Evolutionary conservation across 2,888 invertebrate species (phyloP), one percentile per base, ranked within the genome.

Genomic region (Hirtodrosophila cameraria): DNA sequence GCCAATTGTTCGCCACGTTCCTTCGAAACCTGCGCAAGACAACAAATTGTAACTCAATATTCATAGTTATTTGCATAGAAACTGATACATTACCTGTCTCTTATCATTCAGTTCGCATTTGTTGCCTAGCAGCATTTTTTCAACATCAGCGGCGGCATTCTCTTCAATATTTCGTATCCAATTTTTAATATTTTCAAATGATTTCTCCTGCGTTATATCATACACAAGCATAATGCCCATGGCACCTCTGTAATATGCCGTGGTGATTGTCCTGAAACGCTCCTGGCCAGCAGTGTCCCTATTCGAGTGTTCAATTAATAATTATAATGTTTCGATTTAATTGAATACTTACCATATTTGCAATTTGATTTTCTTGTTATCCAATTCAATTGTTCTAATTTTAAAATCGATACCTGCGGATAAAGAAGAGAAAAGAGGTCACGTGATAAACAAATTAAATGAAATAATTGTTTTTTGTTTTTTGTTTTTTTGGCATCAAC

Each of bases 211-310:
- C 85, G 99, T 99, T 80, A 99, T 99, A 92, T 99, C 99, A 91
- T 99, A 99, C 30, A 99, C 99, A 75, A 99, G 93, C 97, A 99
- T 98, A 80, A 99, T 99, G 64, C 99, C 99, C 99, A 99, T 99
- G 35, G 99, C 99, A 43, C 99, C 99, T 82, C 99, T 94, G 92
- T 99, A 99, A 91, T 99, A 99, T n/a, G 99, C 99, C 62, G 99
- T 99, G 52, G 99, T 99, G 84, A 99, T 99, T 69, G 99, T 99
- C 84, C 99, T 94, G 93, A 99, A 99, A 89, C 99, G 93, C 91
- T 99, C 99, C 91, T 99, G 99, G 0, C 99, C 99, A 33, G 99
- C 99, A 53, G 99, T 99, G 90, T 99, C 99, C 99, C 98, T 98
- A 88, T n/a, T n/a, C n/a, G n/a, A n/a, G n/a, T n/a, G n/a, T n/a